phyloP scores from a whole-genome alignment of 2,888 invertebrate species.

The Griposia aprilina region DNA sequence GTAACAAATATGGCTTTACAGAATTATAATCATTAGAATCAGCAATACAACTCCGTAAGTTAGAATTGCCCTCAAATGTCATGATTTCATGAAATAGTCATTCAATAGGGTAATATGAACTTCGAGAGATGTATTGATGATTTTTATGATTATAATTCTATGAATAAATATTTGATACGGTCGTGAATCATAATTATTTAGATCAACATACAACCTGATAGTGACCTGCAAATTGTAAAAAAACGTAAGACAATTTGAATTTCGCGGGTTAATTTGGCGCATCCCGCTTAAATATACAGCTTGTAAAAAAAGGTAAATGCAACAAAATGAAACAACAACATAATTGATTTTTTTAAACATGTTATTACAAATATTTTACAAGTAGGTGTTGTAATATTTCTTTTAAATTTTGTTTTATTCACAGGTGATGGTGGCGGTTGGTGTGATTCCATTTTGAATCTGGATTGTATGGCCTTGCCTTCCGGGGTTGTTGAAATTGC shows the following conservation, averaged over 20 bases:
- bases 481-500: neutral
- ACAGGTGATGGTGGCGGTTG: neutral
- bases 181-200: too few relatives aligned
- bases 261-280: neutral
- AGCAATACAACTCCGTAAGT: too few relatives aligned
- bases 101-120: too few relatives aligned
- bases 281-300: neutral
- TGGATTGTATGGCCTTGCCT: conserved; percentile 21
- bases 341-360: neutral
- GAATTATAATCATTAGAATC: too few relatives aligned
- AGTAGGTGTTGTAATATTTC: neutral
- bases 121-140: too few relatives aligned
- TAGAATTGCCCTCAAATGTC: too few relatives aligned
- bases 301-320: neutral
- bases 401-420: neutral
- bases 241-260: neutral
- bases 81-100: too few relatives aligned
- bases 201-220: too few relatives aligned
- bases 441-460: neutral
- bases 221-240: too few relatives aligned
- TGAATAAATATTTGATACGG: too few relatives aligned
- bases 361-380: neutral
- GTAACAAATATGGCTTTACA: too few relatives aligned
- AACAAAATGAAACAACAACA: neutral
- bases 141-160: too few relatives aligned